A percentile compares a stretch with the other conserved stretches of the same genome.
Conservation (phyloP, 2,888 invertebrate species). For the Branchellion lobata region DNA sequence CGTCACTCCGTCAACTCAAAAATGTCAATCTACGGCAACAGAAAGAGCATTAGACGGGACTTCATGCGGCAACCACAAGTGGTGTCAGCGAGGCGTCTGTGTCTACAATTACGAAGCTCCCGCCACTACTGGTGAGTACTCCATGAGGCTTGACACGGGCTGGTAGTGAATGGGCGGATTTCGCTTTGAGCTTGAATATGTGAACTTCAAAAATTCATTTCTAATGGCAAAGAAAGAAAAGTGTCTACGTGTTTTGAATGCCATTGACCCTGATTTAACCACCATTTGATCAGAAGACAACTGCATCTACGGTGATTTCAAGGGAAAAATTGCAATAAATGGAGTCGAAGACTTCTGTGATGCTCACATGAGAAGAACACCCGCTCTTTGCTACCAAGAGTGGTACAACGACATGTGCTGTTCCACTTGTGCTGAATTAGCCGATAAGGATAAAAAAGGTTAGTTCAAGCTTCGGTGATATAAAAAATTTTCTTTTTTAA, state of each 20-base stretch:
- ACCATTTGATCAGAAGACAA: slow-evolving; percentile 26
- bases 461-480: too few species aligned
- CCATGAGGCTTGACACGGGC: background rate
- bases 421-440: slow-evolving; percentile 14
- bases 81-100: slow-evolving; percentile 44
- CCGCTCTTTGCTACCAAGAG: slow-evolving; percentile 36
- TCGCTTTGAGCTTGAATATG: too few species aligned
- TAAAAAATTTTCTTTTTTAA: too few species aligned
- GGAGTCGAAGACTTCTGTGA: slow-evolving; percentile 2
- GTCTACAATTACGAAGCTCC: slow-evolving; percentile 22
- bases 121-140: slow-evolving; percentile 27
- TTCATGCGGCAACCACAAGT: slow-evolving; percentile 54
- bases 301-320: slow-evolving; percentile 45
- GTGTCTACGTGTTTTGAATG: too few species aligned
- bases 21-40: slow-evolving; percentile 50
- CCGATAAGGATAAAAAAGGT: background rate
- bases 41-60: slow-evolving; percentile 55
- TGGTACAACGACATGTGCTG: slow-evolving; percentile 31
- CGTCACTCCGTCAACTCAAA: slow-evolving; percentile 37
- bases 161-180: too few species aligned
- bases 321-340: background rate
- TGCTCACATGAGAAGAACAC: background rate
- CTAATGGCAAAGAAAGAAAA: too few species aligned
- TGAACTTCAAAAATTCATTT: too few species aligned
- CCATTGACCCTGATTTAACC: too few species aligned